Evolutionary conservation across 2,113 vertebrate genomes (phyloP).

Genomic region (Prunella fulvescens): DNA sequence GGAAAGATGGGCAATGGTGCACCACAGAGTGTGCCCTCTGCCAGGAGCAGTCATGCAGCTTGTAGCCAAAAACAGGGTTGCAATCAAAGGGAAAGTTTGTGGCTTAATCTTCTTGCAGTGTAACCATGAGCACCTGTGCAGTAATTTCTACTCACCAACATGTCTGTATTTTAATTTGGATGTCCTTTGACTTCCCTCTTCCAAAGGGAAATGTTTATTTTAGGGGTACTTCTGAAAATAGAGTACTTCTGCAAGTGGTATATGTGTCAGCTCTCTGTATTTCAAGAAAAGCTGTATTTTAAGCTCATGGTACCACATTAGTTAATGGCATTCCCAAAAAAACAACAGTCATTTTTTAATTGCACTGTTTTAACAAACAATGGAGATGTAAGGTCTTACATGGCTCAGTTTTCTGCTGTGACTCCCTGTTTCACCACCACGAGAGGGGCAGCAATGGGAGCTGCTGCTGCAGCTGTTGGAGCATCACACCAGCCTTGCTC

Average conservation of each 20-base stretch:
- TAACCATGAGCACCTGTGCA: neutral
- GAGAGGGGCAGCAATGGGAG: neutral
- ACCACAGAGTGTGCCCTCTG: neutral
- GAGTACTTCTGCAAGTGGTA: neutral
- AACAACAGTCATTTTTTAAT: neutral
- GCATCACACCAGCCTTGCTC: neutral
- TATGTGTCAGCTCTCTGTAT: neutral
- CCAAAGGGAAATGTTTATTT: neutral
- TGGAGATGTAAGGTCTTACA: neutral
- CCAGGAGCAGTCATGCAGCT: neutral
- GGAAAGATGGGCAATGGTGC: neutral
- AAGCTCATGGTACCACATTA: neutral
- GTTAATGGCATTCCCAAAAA: neutral
- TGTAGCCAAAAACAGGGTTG: neutral
- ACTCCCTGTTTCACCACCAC: neutral
- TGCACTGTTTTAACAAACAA: neutral
- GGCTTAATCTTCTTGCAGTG: neutral
- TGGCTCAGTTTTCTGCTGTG: neutral
- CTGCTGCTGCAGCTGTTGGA: neutral
- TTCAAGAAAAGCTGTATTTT: neutral
- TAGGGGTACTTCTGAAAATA: neutral
- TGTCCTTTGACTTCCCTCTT: neutral
- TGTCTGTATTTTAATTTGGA: neutral
- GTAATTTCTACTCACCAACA: neutral
- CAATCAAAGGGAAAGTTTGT: neutral